Base-by-base conservation (phyloP, 1,140 invertebrate genomes). In the Sminthurinus signatus region DNA sequence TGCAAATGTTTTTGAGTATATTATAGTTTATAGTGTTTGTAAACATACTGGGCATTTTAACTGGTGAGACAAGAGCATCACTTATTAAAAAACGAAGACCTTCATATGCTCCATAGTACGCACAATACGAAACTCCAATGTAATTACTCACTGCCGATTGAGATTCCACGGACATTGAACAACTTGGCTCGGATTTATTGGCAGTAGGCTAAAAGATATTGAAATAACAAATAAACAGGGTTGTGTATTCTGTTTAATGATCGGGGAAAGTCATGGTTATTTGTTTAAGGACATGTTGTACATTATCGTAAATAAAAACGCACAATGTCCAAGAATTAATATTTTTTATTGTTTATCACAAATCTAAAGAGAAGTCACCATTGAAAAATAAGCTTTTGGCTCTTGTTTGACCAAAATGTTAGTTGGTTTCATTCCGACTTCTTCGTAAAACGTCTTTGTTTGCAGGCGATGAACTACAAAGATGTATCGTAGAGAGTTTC, bases 11-110 rank as follows among this genome's bases (percentile, higher is more conserved):
- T n/a, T 1, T 27, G 32, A 17, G 71, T 54, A 31, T 58, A 46
- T 36, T 72, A 73, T 12, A 73, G 74, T 64, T 77, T 76, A 19
- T 78, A 73, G 51, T 72, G 70, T 55, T 76, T 76, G 0, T 78
- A 68, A 12, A 75, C 65, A 29, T 76, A 65, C 62, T 66, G 76
- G 25, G 76, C 77, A 5, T 73, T 74, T 21, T 14, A n/a, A 12
- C 21, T 42, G 15, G 19, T 14, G n/a, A 27, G 2, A 36, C 27
- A 12, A 68, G 31, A 15, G 54, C 36, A 21, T 68, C 71, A n/a
- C n/a, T 15, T 71, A 72, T 62, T 75, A 76, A 32, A 77, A 71
- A 70, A 58, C 76, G 75, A 0, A 77, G 65, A 15, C 76, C 68
- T 44, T 77, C 72, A 65, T 67, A 77, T n/a, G 76, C 75, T 10